phyloP scores from a whole-genome alignment of 1,140 invertebrate species.

The Leptopilina clavipes region DNA sequence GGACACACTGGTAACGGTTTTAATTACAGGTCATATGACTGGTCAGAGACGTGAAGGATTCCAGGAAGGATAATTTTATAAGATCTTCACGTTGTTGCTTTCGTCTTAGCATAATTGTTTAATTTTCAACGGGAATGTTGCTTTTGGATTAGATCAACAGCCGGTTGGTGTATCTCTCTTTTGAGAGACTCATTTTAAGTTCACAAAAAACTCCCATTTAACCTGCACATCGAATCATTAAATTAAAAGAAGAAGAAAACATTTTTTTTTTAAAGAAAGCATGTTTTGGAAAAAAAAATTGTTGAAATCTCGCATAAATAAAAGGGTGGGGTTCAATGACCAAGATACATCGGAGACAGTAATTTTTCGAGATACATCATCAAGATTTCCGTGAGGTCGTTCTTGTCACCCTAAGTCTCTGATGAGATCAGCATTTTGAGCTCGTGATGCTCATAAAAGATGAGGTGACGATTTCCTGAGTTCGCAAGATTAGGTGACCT shows the following conservation, averaged over 20 bases:
- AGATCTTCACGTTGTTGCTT: conserved; percentile 12
- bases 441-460: conserved; percentile 53
- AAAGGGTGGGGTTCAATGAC: conserved; percentile 51
- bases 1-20: conserved; percentile 12
- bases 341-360: conserved; percentile 54
- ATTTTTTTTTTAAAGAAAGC: not conserved
- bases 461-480: conserved; percentile 57
- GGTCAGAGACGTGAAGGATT: conserved; percentile 24
- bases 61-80: conserved; percentile 29
- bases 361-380: conserved; percentile 53
- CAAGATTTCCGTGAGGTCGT: conserved; percentile 57
- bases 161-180: not conserved
- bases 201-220: too few relatives aligned
- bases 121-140: conserved; percentile 47
- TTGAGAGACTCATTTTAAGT: too few relatives aligned
- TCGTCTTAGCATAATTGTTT: conserved; percentile 53
- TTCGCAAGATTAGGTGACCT: conserved; percentile 40
- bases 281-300: not conserved
- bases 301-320: not conserved
- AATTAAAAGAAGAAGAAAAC: not conserved
- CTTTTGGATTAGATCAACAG: conserved; percentile 53
- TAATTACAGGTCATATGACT: conserved; percentile 18
- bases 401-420: conserved; percentile 58
- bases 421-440: conserved; percentile 54
- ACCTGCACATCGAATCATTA: not conserved